phyloP scores from a whole-genome alignment of 2,113 vertebrate genomes.

The Poecilia latipinna region DNA sequence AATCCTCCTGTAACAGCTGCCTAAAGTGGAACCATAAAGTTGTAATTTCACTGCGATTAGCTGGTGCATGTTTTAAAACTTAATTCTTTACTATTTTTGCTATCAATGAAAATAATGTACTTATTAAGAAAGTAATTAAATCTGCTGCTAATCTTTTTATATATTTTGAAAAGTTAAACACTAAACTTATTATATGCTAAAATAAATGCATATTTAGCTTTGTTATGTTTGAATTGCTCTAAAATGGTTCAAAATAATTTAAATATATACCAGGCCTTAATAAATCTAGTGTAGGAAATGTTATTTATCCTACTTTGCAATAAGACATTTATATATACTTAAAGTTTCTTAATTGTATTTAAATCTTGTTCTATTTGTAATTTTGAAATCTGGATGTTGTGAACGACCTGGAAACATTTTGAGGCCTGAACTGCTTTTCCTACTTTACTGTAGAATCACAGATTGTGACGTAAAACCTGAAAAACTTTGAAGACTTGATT shows the following conservation, averaged over 20 bases:
- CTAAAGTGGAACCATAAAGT: not conserved
- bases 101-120: not conserved
- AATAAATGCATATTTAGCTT: not conserved
- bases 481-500: slow-evolving; percentile 22
- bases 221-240: not conserved
- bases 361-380: not conserved
- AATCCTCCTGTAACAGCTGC: not conserved
- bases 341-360: not conserved
- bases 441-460: slow-evolving; percentile 51
- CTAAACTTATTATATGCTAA: not conserved
- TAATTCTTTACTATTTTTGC: not conserved
- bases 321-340: not conserved
- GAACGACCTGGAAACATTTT: not conserved
- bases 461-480: slow-evolving; percentile 58
- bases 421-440: slow-evolving; percentile 46
- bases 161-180: not conserved
- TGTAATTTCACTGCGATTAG: not conserved
- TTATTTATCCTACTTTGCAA: not conserved
- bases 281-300: not conserved
- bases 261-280: not conserved
- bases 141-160: not conserved
- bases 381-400: not conserved
- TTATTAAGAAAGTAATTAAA: not conserved
- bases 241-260: not conserved
- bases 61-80: not conserved